Conservation (phyloP, 2,113 vertebrate species). For the Gadus macrocephalus region DNA sequence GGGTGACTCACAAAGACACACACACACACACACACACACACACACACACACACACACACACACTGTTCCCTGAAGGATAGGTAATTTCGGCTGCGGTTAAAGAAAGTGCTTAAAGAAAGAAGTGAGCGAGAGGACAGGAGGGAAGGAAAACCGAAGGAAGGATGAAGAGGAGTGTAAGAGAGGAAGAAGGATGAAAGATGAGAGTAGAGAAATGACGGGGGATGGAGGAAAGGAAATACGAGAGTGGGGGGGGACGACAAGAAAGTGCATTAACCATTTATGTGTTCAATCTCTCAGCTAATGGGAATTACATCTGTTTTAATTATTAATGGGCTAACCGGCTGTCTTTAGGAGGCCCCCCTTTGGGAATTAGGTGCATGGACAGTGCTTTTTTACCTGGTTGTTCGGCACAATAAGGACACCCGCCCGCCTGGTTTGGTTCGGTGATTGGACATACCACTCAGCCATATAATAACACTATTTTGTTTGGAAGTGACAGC, state of each 20-base stretch:
- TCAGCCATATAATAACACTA: constrained; percentile 10
- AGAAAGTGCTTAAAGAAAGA: background rate
- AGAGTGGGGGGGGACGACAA: constrained; percentile 46
- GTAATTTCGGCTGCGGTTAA: background rate
- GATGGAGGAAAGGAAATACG: background rate
- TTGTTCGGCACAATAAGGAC: constrained; percentile 50
- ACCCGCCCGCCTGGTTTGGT: constrained; percentile 20
- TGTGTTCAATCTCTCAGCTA: constrained; percentile 59
- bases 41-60: background rate
- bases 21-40: too few species aligned
- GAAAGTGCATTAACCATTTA: constrained; percentile 74
- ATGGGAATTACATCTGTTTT: constrained; percentile 74
- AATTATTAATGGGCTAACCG: constrained; percentile 76
- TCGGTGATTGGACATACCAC: background rate
- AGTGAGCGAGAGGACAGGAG: background rate
- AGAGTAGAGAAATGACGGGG: constrained; percentile 30
- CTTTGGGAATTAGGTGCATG: constrained; percentile 44
- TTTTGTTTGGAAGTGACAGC: constrained; percentile 12
- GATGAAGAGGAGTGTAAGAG: constrained; percentile 19
- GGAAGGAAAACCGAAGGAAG: constrained; percentile 12
- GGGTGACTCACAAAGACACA: constrained; percentile 14
- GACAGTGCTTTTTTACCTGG: constrained; percentile 49
- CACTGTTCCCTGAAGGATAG: constrained; percentile 18
- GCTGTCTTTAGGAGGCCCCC: constrained; percentile 60
- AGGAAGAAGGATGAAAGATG: constrained; percentile 22